Conservation (phyloP, 2,888 invertebrate genomes). For the Frankliniella intonsa region DNA sequence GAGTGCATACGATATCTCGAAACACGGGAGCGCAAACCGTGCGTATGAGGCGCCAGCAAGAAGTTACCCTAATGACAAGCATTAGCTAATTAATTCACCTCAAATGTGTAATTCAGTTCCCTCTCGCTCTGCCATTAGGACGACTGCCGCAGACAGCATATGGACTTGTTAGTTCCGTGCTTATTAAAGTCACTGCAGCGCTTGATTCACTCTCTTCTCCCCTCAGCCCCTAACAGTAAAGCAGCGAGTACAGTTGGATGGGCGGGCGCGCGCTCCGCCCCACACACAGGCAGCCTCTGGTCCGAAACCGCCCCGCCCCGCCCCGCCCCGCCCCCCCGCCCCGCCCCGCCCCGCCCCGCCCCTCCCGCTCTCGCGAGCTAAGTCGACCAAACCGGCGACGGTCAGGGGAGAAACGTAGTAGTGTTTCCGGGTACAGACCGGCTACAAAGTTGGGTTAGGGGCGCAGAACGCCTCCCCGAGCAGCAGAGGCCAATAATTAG, state of each 20-base stretch:
- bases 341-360: too few species aligned
- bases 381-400: too few species aligned
- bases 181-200: not conserved
- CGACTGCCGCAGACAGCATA: not conserved
- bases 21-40: too few species aligned
- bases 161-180: not conserved
- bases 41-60: too few species aligned
- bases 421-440: not conserved
- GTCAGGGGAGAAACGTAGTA: not conserved
- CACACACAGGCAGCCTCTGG: not conserved
- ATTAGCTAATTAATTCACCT: not conserved
- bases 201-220: too few species aligned
- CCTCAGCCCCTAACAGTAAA: too few species aligned
- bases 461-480: not conserved
- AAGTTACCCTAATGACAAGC: not conserved
- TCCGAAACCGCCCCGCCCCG: too few species aligned
- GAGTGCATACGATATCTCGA: too few species aligned
- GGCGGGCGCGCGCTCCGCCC: too few species aligned
- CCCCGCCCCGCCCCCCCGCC: too few species aligned
- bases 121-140: not conserved
- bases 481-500: not conserved
- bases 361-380: too few species aligned
- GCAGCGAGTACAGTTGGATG: too few species aligned
- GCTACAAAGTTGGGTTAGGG: slow-evolving; percentile 1
- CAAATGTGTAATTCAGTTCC: not conserved